These are phyloP conservation scores for Rallus limicola DNA, from an alignment of 2,113 vertebrate genomes.

Conservation along the genomic window DNA sequence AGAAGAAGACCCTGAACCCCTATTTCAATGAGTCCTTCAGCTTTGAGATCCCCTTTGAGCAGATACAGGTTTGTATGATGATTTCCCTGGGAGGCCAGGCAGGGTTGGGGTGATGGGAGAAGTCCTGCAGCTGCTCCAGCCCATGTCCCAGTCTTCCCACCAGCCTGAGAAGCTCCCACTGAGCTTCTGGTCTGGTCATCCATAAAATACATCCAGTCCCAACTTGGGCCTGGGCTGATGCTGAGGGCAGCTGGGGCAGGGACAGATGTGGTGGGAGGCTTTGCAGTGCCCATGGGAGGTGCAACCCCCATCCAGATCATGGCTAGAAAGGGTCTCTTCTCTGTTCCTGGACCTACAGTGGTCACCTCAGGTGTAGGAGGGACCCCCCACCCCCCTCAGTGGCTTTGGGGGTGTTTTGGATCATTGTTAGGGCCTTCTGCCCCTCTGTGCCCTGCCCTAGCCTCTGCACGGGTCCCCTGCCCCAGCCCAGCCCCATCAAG, in stretches of 20 bases:
- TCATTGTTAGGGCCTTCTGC: not conserved
- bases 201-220: not conserved
- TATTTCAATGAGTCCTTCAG: slow-evolving; percentile 99
- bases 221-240: not conserved
- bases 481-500: not conserved
- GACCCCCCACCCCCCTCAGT: not conserved
- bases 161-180: not conserved
- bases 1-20: slow-evolving; percentile 97
- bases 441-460: not conserved
- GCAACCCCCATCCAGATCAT: accelerated
- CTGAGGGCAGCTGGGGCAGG: not conserved
- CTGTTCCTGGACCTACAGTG: not conserved
- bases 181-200: not conserved
- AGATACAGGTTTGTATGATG: slow-evolving; percentile 87
- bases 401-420: not conserved
- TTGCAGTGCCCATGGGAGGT: not conserved
- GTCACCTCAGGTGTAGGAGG: not conserved
- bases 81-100: not conserved
- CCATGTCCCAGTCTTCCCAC: not conserved
- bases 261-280: not conserved
- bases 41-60: slow-evolving; percentile 97
- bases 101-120: not conserved
- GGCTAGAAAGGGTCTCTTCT: not conserved
- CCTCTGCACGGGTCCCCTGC: not conserved
- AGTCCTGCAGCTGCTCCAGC: not conserved